Percentiles rank a stretch among this genome's conserved stretches.
phyloP scores from a whole-genome alignment of 2,113 vertebrate species.

The Otocyon megalotis region DNA sequence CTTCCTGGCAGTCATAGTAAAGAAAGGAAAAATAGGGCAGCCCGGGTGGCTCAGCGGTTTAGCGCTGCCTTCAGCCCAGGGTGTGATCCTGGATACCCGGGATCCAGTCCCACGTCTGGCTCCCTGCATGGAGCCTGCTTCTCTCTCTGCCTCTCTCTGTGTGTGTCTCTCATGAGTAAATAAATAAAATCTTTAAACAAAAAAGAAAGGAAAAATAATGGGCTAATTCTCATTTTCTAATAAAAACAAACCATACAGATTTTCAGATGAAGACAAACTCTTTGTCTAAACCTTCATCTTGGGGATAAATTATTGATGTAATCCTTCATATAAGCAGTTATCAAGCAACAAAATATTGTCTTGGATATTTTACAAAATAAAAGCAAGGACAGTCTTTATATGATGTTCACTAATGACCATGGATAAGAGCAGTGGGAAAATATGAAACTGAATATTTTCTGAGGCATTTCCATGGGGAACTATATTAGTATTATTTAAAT shows the following conservation, averaged over 20 bases:
- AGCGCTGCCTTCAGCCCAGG: too few relatives aligned
- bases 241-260: background rate
- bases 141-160: too few relatives aligned
- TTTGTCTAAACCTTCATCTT: slow-evolving; percentile 15
- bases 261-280: slow-evolving; percentile 16
- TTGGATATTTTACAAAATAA: slow-evolving; percentile 41
- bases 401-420: background rate
- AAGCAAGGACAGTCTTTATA: background rate
- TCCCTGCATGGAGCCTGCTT: too few relatives aligned
- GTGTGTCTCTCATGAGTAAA: too few relatives aligned
- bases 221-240: slow-evolving; percentile 17
- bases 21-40: background rate
- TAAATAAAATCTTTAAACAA: too few relatives aligned
- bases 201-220: slow-evolving; percentile 39
- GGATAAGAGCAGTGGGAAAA: slow-evolving; percentile 13
- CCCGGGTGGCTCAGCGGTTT: too few relatives aligned
- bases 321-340: slow-evolving; percentile 24
- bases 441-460: background rate
- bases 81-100: too few relatives aligned
- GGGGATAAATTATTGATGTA: background rate
- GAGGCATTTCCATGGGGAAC: background rate
- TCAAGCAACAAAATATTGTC: background rate
- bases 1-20: slow-evolving; percentile 19
- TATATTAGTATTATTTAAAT: slow-evolving; percentile 37
- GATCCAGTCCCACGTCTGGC: too few relatives aligned